These are phyloP conservation scores for Neoscelio sp. DNA, from an alignment of 2,888 invertebrate genomes.

Conservation along the genomic window DNA sequence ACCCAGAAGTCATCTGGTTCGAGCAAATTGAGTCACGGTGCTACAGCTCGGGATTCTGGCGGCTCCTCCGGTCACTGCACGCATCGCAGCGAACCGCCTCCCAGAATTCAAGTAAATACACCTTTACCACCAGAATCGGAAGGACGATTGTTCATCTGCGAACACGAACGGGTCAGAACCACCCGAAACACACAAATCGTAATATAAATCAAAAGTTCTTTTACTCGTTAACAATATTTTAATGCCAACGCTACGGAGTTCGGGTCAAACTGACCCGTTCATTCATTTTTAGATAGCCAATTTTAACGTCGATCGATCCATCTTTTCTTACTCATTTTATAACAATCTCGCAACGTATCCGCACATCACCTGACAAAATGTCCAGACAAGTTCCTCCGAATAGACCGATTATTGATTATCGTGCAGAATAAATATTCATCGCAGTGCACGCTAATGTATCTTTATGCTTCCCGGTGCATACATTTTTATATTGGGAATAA, in stretches of 20 bases:
- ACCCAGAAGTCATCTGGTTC: slow-evolving; percentile 85
- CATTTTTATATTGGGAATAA: slow-evolving; percentile 23
- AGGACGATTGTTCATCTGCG: too few species aligned
- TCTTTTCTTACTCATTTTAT: too few species aligned
- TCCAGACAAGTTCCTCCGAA: slow-evolving; percentile 19
- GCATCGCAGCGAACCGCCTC: slow-evolving; percentile 90
- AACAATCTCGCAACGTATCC: not conserved
- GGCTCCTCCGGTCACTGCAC: slow-evolving; percentile 93
- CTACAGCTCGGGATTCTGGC: slow-evolving; percentile 88
- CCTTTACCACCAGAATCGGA: too few species aligned
- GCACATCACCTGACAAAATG: slow-evolving; percentile 4
- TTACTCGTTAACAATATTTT: too few species aligned
- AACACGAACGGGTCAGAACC: too few species aligned
- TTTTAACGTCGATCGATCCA: too few species aligned
- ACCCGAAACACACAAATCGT: too few species aligned
- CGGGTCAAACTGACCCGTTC: too few species aligned
- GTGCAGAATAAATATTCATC: slow-evolving; percentile 46
- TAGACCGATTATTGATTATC: slow-evolving; percentile 41
- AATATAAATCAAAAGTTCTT: too few species aligned
- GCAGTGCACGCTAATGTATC: slow-evolving; percentile 1
- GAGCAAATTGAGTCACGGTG: slow-evolving; percentile 82
- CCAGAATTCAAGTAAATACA: slow-evolving; percentile 79
- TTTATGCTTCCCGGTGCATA: slow-evolving; percentile 2
- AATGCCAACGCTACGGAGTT: too few species aligned
- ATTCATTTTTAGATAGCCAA: too few species aligned